Evolutionary conservation across 1,140 invertebrate species (phyloP).

Genomic region (Drosophila sechellia): DNA sequence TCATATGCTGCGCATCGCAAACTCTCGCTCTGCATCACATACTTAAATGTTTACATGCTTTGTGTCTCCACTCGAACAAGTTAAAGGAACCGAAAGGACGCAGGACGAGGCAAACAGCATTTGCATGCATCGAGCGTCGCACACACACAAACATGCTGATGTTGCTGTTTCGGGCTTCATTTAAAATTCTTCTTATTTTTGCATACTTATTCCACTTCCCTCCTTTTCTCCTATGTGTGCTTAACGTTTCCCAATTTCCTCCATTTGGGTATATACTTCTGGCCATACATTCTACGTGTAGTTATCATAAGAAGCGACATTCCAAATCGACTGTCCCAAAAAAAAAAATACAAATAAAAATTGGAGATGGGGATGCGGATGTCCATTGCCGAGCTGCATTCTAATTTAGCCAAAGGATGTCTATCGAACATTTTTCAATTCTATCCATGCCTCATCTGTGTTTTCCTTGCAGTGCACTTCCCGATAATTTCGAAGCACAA

Average conservation of each 20-base stretch:
- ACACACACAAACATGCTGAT: slow-evolving; percentile 32
- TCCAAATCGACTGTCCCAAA: slow-evolving; percentile 28
- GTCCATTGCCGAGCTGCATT: slow-evolving; percentile 52
- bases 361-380: neutral
- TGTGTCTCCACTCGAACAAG: slow-evolving; percentile 51
- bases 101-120: slow-evolving; percentile 37
- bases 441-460: slow-evolving; percentile 15
- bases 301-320: slow-evolving; percentile 73
- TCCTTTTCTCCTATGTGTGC: slow-evolving; percentile 17
- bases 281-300: slow-evolving; percentile 50
- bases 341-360: neutral
- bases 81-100: slow-evolving; percentile 24
- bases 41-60: slow-evolving; percentile 76
- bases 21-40: slow-evolving; percentile 56
- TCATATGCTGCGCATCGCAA: slow-evolving; percentile 75
- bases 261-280: slow-evolving; percentile 47
- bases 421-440: slow-evolving; percentile 21
- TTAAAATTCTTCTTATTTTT: slow-evolving; percentile 79
- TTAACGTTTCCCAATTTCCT: slow-evolving; percentile 44
- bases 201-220: slow-evolving; percentile 67
- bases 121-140: slow-evolving; percentile 72
- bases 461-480: slow-evolving; percentile 31
- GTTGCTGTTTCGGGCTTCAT: slow-evolving; percentile 67
- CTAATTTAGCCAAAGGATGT: slow-evolving; percentile 42
- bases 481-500: slow-evolving; percentile 40